Conservation (phyloP, 2,797 vertebrate genomes). For the Podarcis siculus region DNA sequence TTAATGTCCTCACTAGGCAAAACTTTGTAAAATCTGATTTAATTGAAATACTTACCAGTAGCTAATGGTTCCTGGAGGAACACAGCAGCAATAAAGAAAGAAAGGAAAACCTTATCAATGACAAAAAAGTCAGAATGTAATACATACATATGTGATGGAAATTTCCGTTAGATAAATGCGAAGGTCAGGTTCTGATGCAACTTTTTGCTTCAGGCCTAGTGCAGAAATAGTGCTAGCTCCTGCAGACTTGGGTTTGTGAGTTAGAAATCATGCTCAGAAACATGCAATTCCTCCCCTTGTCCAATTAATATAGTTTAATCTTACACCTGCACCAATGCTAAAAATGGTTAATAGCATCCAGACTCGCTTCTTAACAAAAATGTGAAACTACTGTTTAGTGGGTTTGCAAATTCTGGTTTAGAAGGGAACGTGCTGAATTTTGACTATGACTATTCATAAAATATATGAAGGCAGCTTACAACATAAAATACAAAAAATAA, state of each 20-base stretch:
- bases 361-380: background rate
- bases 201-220: background rate
- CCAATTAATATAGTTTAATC: background rate
- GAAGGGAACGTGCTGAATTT: background rate
- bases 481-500: no score
- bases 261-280: background rate
- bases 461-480: no score
- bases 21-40: constrained; percentile 78
- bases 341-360: background rate
- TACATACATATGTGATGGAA: constrained; percentile 43
- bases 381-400: background rate
- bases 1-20: constrained; percentile 73
- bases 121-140: constrained; percentile 60
- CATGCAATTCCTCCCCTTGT: background rate
- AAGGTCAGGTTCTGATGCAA: background rate
- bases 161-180: background rate
- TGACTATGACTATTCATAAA: background rate
- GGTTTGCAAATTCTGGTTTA: background rate
- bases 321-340: background rate
- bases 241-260: no score
- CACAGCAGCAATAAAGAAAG: constrained; percentile 76
- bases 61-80: constrained; percentile 79
- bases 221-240: no score
- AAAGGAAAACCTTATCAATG: constrained; percentile 67
- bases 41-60: constrained; percentile 78